These are phyloP conservation scores for Microvelia longipes DNA, from an alignment of 1,140 invertebrate species.

Conservation along the genomic window DNA sequence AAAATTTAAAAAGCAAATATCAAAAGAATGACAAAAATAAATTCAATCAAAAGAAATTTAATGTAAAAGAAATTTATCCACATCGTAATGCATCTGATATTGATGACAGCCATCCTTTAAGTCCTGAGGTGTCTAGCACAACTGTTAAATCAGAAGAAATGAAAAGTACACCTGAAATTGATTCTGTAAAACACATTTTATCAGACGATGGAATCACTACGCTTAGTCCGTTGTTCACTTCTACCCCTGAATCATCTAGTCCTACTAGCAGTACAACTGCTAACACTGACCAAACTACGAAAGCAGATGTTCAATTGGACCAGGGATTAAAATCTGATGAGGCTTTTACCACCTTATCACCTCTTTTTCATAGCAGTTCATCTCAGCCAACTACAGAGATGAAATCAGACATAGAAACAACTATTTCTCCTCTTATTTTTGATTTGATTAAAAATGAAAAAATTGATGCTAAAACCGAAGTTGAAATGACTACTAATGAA, in stretches of 20 bases:
- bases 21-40: background rate
- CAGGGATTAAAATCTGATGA: background rate
- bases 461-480: background rate
- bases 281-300: background rate
- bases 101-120: too few relatives aligned
- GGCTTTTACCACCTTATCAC: background rate
- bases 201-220: constrained; percentile 1
- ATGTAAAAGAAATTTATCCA: background rate
- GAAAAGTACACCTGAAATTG: background rate
- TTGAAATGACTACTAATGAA: background rate
- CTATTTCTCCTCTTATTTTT: background rate
- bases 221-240: background rate
- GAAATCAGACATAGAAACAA: background rate
- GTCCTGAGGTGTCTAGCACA: too few relatives aligned
- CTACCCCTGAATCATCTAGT: background rate
- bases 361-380: background rate
- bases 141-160: too few relatives aligned
- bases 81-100: background rate
- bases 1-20: background rate
- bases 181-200: background rate
- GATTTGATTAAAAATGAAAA: background rate
- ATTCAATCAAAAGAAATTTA: background rate
- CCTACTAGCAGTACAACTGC: background rate
- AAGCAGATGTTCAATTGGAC: background rate
- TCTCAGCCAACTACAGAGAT: background rate